Evolutionary conservation across 2,888 invertebrate species (phyloP).

Genomic region (Cephus runcator): DNA sequence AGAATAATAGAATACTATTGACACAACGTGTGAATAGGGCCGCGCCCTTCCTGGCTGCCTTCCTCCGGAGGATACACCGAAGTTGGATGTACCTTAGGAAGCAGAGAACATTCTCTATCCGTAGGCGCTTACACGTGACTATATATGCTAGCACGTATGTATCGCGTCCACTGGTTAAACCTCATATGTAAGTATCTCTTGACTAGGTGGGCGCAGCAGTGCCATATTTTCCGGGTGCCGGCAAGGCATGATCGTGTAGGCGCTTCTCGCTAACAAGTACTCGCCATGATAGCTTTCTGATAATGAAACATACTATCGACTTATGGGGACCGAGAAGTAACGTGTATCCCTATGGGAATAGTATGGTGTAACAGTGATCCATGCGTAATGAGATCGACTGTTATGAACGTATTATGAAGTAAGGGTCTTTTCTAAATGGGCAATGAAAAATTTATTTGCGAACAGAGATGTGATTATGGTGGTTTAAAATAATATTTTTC

Average conservation of each 20-base stretch:
- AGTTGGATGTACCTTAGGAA: neutral
- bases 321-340: neutral
- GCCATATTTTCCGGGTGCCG: conserved; percentile 8
- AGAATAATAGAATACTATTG: conserved; percentile 1
- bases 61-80: neutral
- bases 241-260: conserved; percentile 17
- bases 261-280: conserved; percentile 23
- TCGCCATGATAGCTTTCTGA: conserved; percentile 23
- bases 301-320: conserved; percentile 20
- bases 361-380: neutral
- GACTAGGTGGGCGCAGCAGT: conserved; percentile 27
- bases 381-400: neutral
- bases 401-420: neutral
- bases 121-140: conserved; percentile 2
- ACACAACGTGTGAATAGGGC: conserved; percentile 1
- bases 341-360: neutral
- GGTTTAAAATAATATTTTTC: neutral
- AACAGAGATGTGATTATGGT: neutral
- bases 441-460: neutral
- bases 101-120: neutral
- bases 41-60: neutral
- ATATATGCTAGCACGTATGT: neutral
- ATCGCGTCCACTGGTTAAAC: neutral
- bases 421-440: neutral
- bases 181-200: conserved; percentile 11